Conservation (phyloP, 2,113 vertebrate genomes). For the Alaudala cheleensis region DNA sequence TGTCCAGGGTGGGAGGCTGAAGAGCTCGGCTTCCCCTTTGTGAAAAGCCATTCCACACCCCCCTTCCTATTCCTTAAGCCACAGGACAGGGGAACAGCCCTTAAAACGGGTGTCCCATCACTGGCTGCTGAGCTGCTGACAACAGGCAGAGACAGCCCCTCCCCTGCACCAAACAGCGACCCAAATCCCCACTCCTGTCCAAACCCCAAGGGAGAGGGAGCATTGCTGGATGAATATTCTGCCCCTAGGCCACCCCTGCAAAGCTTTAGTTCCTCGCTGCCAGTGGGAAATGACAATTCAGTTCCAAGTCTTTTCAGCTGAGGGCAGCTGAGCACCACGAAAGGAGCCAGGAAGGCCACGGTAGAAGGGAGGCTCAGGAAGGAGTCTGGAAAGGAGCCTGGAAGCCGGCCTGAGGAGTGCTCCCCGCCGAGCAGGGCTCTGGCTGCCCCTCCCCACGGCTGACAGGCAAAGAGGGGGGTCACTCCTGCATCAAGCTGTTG, state of each 20-base stretch:
- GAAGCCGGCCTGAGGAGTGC: background rate
- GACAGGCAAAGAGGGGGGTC: background rate
- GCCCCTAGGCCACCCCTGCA: background rate
- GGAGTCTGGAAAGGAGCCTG: background rate
- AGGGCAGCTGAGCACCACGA: background rate
- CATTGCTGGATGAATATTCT: background rate
- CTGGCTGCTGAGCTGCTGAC: background rate
- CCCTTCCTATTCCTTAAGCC: background rate
- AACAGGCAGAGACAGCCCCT: background rate
- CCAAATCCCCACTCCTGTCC: background rate
- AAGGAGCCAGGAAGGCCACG: background rate
- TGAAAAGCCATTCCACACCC: background rate
- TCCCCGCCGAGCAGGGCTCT: background rate
- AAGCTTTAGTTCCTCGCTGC: background rate
- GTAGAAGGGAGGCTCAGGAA: background rate
- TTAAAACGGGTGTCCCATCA: background rate
- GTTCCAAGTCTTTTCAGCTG: background rate
- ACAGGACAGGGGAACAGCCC: background rate
- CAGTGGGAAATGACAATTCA: background rate
- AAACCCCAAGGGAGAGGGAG: background rate
- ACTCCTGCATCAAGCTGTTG: slow-evolving; percentile 71
- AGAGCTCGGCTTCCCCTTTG: background rate
- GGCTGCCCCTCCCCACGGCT: background rate
- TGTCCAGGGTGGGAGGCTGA: background rate
- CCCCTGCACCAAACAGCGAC: background rate